A percentile compares a stretch with the other conserved stretches of the same genome.
Evolutionary conservation across 1,140 invertebrate genomes (phyloP).

Genomic region (Camponotus floridanus): DNA sequence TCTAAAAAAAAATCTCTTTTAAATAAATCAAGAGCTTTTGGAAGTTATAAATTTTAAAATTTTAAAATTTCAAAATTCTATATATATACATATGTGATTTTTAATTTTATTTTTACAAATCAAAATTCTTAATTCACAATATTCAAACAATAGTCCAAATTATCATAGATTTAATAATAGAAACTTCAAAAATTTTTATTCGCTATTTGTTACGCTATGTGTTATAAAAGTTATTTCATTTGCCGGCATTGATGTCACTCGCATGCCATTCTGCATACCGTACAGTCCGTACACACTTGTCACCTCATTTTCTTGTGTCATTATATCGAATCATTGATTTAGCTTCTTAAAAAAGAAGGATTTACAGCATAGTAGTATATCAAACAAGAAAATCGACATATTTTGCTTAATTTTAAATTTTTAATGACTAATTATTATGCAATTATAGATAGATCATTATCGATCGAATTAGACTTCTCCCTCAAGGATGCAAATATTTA

Average conservation of each 20-base stretch:
- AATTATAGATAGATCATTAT: neutral
- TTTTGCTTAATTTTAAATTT: neutral
- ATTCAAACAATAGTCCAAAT: neutral
- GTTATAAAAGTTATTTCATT: conserved; percentile 15
- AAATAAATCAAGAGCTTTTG: neutral
- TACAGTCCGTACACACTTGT: conserved; percentile 44
- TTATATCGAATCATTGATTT: conserved; percentile 43
- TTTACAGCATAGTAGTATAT: neutral
- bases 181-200: neutral
- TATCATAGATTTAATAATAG: neutral
- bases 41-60: neutral
- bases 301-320: conserved; percentile 37
- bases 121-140: neutral
- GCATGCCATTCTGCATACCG: conserved; percentile 56
- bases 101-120: neutral
- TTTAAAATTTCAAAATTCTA: neutral
- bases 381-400: neutral
- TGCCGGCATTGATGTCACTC: conserved; percentile 64
- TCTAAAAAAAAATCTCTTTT: neutral
- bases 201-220: neutral
- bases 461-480: neutral
- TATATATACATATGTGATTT: neutral
- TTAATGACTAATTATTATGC: neutral
- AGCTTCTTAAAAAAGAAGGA: conserved; percentile 53
- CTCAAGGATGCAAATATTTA: neutral